Conservation (phyloP, 1,140 invertebrate genomes). For the Eurosta solidaginis region DNA sequence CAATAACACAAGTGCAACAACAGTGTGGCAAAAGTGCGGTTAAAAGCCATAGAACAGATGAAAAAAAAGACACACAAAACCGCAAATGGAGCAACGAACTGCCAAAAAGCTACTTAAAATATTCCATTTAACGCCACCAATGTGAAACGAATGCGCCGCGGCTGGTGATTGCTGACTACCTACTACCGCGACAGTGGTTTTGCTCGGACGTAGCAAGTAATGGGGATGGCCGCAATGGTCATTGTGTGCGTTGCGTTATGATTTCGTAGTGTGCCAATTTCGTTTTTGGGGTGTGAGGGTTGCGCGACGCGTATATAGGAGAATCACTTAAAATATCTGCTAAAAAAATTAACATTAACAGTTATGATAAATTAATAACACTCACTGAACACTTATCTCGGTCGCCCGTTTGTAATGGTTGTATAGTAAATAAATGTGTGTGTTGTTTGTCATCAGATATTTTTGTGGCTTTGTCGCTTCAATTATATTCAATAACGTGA, state of each 20-base stretch:
- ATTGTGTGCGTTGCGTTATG: neutral
- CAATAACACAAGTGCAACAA: too few relatives aligned
- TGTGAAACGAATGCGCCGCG: neutral
- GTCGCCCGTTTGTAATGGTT: neutral
- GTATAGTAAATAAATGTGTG: too few relatives aligned
- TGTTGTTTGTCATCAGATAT: too few relatives aligned
- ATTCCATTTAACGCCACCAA: constrained; percentile 2
- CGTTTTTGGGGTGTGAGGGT: too few relatives aligned
- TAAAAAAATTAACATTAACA: neutral
- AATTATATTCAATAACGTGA: too few relatives aligned
- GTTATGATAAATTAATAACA: neutral
- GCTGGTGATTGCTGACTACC: neutral
- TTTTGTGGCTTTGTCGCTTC: too few relatives aligned
- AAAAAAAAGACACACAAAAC: constrained; percentile 1
- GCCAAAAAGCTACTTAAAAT: constrained; percentile 9
- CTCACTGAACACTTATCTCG: neutral
- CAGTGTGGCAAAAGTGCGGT: constrained; percentile 19
- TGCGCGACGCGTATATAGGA: too few relatives aligned
- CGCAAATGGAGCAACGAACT: constrained; percentile 19
- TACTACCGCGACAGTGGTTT: neutral
- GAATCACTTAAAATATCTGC: neutral
- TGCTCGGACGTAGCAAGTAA: neutral
- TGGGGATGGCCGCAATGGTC: neutral
- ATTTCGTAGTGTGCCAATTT: too few relatives aligned
- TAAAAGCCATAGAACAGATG: constrained; percentile 5